Evolutionary conservation across 2,797 vertebrate genomes (phyloP), one percentile per base, ranked within the genome.

Genomic region (Enteromius unitaeniatus): DNA sequence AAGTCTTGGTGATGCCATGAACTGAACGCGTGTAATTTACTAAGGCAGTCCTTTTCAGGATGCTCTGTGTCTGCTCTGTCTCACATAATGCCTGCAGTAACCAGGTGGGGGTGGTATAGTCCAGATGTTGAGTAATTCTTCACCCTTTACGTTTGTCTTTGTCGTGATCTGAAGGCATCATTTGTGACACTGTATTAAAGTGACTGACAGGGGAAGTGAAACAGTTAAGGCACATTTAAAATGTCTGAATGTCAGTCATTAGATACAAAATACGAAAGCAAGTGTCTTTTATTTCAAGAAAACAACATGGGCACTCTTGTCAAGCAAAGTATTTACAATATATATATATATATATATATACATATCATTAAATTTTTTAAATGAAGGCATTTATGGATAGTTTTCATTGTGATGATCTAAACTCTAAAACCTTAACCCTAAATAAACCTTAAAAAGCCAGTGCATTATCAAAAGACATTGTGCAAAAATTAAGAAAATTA

Each of bases 31-130:
- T 14, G 4, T 51, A 0, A 45, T 7, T 23, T 2, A 23, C 11
- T 1, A 0, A n/a, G 9, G 40, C 10, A 6, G 70, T 49, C 26
- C 26, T 49, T 31, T 51, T 4, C 2, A 73, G 9, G 26, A 11
- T 11, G 4, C 51, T 7, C 17, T 45, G 65, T 40, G 45, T 49
- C 28, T 42, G 40, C 40, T 42, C 40, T 42, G 40, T 42, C 40
- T 81, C 67, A 28, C 65, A 60, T 37, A 60, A 15, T 81, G 40
- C 79, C 69, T 73, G 55, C 37, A 60, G 79, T 81, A 7, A 64
- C 79, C 79, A 81, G 79, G 40, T 64, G 79, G 79, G 26, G 79
- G 79, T 37, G 69, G 58, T 81, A 34, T 49, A 73, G 68, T 81
- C 79, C 68, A 81, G 68, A 73, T 81, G 79, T 81, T 81, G 4